Percentiles rank a stretch among this genome's conserved stretches.
Evolutionary conservation across 2,888 invertebrate species (phyloP).

Genomic region (Drosophila meridionalis): DNA sequence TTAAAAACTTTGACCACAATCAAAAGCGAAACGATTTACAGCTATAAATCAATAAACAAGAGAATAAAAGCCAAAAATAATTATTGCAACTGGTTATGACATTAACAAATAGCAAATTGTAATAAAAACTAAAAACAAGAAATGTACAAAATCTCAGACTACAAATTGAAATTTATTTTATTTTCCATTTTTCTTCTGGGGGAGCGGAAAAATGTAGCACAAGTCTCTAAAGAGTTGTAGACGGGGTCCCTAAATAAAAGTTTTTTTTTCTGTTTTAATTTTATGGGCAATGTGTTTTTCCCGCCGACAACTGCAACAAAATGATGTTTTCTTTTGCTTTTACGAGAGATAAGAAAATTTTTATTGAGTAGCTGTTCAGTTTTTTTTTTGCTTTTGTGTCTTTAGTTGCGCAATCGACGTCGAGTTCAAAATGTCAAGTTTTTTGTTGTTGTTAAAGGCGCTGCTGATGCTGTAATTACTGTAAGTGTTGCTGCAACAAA

Average conservation of each 20-base stretch:
- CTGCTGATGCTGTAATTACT: slow-evolving; percentile 60
- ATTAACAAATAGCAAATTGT: slow-evolving; percentile 72
- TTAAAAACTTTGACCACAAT: slow-evolving; percentile 60
- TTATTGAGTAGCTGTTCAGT: slow-evolving; percentile 54
- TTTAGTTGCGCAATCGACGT: slow-evolving; percentile 48
- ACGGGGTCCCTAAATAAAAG: slow-evolving; percentile 4
- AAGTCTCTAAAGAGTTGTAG: slow-evolving; percentile 65
- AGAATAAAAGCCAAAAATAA: slow-evolving; percentile 51
- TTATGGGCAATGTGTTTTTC: slow-evolving; percentile 50
- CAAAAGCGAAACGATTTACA: slow-evolving; percentile 49
- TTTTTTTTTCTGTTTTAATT: slow-evolving; percentile 7
- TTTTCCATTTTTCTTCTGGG: slow-evolving; percentile 6
- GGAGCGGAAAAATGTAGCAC: slow-evolving; percentile 54
- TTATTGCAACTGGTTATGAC: slow-evolving; percentile 54
- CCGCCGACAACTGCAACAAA: slow-evolving; percentile 50
- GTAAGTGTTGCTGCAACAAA: slow-evolving; percentile 64
- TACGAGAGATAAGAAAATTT: slow-evolving; percentile 76
- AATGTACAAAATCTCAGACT: slow-evolving; percentile 14
- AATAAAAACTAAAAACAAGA: slow-evolving; percentile 54
- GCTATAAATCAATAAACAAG: slow-evolving; percentile 63
- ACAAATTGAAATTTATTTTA: slow-evolving; percentile 33
- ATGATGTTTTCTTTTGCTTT: slow-evolving; percentile 63
- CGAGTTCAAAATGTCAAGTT: slow-evolving; percentile 76
- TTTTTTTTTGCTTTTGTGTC: slow-evolving; percentile 20
- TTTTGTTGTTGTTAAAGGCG: slow-evolving; percentile 35